Base-by-base conservation (phyloP, 2,888 invertebrate species). In the Macrosoma leucophasiata region DNA sequence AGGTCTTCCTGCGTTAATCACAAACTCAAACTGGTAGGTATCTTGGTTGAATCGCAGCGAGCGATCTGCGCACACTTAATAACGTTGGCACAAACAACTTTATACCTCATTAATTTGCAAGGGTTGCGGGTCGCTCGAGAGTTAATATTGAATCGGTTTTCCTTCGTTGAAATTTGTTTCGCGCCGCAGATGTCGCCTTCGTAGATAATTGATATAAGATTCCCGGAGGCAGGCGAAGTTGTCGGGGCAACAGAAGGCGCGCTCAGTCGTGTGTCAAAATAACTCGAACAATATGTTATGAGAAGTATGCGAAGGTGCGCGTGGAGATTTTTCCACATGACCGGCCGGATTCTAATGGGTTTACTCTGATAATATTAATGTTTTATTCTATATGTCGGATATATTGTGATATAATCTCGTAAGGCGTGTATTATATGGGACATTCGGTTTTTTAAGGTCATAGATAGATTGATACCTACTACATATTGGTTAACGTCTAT, bases 211-310 rank as follows among this genome's bases (percentile, higher is more conserved):
- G n/a, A 39, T 41, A 29, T 46, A 35, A 18, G 26, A 10, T 35
- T 19, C 14, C 30, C 28, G 20, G 36, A 35, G 25, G 11, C 34
- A 33, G 25, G 22, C 7, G 10, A 35, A 23, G 35, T 20, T 37
- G 33, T 41, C 39, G 35, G 41, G 46, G 43, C 28, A 32, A 25
- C 45, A 42, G 36, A 35, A 41, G 51, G 43, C 48, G 51, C 39
- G 50, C 37, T 57, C 58, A 63, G 47, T 54, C 52, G 46, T 29
- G 53, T 58, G 62, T 57, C 58, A 61, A 58, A 60, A 55, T 61
- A 52, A 58, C 42, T 48, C 39, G 49, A 41, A 55, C 49, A n/a
- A n/a, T n/a, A 48, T 51, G 47, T 48, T 37, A 52, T 47, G 55
- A 48, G 48, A 49, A 48, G 42, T 32, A 20, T 38, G 29, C 32